Evolutionary conservation across 2,888 invertebrate species (phyloP), one percentile per base, ranked within the genome.

Genomic region (Trichogramma dendrolimi): DNA sequence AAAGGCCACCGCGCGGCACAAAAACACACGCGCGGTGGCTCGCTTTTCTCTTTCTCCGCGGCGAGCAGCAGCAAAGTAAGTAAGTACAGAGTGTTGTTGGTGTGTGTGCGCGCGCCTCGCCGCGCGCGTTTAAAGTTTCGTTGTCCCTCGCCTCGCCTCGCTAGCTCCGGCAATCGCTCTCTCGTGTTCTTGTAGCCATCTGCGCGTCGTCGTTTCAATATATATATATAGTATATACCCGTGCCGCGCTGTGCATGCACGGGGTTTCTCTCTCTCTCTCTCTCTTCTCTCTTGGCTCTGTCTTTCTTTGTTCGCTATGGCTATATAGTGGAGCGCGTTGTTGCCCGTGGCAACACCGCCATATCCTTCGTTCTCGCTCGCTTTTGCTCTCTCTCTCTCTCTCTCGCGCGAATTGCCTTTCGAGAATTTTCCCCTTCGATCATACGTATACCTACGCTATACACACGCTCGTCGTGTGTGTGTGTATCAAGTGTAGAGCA

Each of bases 341-440:
- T 27, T 53, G 58, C 55, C 58, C 58, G 10, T 53, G 43, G 63
- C 59, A 60, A 60, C 62, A 39, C 52, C 48, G 6, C 39, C 48
- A 39, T 11, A 46, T 5, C 8, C 40, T n/a, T 38, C 14, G 5
- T 6, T 11, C 11, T 5, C 11, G 49, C 5, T 14, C 49, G 38
- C 11, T 6, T 5, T 6, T 5, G 7, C 6, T 27, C 49, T n/a
- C 5, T n/a, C 11, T 5, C 5, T 6, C 27, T 11, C 27, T 27
- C 27, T 4, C 6, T 3, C 58, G 42, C 50, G 58, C 40, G 46
- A n/a, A 48, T 55, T 48, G 55, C 62, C 27, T 62, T 62, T 62
- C 62, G 59, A 60, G 57, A 57, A 60, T 63, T 63, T 63, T 60
- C 60, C 63, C 60, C 60, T 63, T 60, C 57, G 60, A 60, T 63